These are phyloP conservation scores for Eonycteris spelaea DNA, from an alignment of 2,113 vertebrate genomes.

Conservation along the genomic window DNA sequence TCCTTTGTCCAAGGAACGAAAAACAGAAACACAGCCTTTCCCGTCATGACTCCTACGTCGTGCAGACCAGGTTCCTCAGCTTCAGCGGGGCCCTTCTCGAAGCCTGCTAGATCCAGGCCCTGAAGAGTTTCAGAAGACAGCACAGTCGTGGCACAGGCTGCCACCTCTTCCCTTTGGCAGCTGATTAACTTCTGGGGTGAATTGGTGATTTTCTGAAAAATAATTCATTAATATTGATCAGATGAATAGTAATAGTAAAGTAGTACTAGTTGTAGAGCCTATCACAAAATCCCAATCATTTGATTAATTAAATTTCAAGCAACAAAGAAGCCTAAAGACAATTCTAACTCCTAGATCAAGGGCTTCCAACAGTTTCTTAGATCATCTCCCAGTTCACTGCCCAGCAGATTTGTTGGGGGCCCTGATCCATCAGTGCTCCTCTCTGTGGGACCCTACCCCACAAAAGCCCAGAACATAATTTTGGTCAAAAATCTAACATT, in stretches of 20 bases:
- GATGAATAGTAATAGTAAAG: neutral
- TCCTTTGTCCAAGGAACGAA: neutral
- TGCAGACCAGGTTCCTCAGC: neutral
- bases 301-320: neutral
- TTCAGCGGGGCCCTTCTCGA: neutral
- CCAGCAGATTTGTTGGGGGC: neutral
- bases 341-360: neutral
- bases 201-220: constrained; percentile 76
- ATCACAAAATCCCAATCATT: neutral
- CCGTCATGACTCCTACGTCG: neutral
- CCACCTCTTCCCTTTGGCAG: constrained; percentile 64
- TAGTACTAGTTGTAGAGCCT: neutral
- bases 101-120: constrained; percentile 63
- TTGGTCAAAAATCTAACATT: neutral
- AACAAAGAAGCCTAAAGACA: neutral
- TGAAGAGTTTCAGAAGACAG: constrained; percentile 67
- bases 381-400: neutral
- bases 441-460: neutral
- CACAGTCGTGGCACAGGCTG: constrained; percentile 57
- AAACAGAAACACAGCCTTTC: neutral
- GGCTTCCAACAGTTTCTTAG: neutral
- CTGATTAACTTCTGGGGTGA: constrained; percentile 60
- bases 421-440: neutral
- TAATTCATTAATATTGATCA: constrained; percentile 32
- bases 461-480: neutral